phyloP scores from a whole-genome alignment of 2,113 vertebrate genomes.

The Xiphophorus couchianus region DNA sequence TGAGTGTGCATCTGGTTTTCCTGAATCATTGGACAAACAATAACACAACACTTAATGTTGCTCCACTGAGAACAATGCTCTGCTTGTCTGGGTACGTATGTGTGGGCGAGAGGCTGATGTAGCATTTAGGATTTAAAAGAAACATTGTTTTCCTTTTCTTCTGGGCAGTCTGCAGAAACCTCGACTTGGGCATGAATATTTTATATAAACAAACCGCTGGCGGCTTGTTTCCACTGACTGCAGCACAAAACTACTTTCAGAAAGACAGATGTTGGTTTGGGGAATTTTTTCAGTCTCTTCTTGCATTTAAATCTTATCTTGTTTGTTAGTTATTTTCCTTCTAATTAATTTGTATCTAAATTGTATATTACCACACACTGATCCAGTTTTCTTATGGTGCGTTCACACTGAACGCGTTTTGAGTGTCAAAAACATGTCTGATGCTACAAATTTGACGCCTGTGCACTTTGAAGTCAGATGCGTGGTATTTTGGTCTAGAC shows the following conservation, averaged over 20 bases:
- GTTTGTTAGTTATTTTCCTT: not conserved
- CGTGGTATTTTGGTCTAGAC: too few relatives aligned
- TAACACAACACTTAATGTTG: conserved; percentile 29
- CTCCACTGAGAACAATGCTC: conserved; percentile 13
- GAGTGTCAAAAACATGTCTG: too few relatives aligned
- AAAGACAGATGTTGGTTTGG: not conserved
- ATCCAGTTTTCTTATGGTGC: not conserved
- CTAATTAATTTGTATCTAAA: not conserved
- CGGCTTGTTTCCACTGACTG: not conserved
- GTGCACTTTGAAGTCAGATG: too few relatives aligned
- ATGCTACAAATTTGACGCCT: too few relatives aligned
- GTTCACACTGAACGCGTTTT: too few relatives aligned
- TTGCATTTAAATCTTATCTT: too few relatives aligned
- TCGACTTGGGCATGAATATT: not conserved
- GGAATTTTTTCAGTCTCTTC: not conserved
- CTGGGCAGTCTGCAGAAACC: not conserved
- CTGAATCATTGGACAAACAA: not conserved
- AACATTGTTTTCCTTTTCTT: too few relatives aligned
- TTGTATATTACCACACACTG: not conserved
- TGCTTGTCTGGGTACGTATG: not conserved
- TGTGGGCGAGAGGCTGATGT: not conserved
- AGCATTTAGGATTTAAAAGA: conserved; percentile 2
- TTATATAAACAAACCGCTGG: not conserved
- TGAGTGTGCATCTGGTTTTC: not conserved
- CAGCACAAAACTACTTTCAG: not conserved